Evolutionary conservation across 2,888 invertebrate species (phyloP), one percentile per base, ranked within the genome.

Genomic region (Heliconius hortense): DNA sequence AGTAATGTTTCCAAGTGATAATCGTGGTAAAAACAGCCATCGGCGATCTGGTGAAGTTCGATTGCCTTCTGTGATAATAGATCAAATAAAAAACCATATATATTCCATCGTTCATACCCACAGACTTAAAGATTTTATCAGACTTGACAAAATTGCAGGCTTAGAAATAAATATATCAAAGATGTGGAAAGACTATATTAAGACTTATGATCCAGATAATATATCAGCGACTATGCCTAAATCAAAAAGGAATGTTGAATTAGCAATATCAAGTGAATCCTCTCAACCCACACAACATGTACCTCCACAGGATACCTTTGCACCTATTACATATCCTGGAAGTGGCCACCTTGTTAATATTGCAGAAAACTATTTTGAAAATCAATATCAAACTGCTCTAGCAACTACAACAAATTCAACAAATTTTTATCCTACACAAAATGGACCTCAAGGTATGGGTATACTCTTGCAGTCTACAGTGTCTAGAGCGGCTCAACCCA

Each of bases 181-280:
- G 84, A 94, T 95, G 94, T 95, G 95, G 94, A 95, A 95, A 82
- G 94, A 94, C 81, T 95, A 94, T 77, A 93, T 95, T n/a, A 93
- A 94, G 80, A 89, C 90, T 8, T 94, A 90, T 88, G 95, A 95
- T 81, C 94, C 95, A 59, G 92, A 94, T 53, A 94, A 94, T 81
- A 91, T 94, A 79, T 87, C 89, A 76, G 91, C 93, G 60, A 94
- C 93, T 75, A 88, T 93, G 89, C 91, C 92, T 39, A 94, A 94
- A 82, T 93, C 94, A 53, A 94, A 94, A 80, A 85, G 93, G 73
- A 88, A 84, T 75, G 82, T 86, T 75, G 93, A 94, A 75, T 80
- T 87, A 60, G 80, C 85, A 1, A 79, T 87, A 62, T 85, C 86
- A 24, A 82, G 82, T 81, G 89, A 90, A 60, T 79, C 82, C 2